These are phyloP conservation scores for Ligdia adustata DNA, from an alignment of 2,888 invertebrate genomes.

Conservation along the genomic window DNA sequence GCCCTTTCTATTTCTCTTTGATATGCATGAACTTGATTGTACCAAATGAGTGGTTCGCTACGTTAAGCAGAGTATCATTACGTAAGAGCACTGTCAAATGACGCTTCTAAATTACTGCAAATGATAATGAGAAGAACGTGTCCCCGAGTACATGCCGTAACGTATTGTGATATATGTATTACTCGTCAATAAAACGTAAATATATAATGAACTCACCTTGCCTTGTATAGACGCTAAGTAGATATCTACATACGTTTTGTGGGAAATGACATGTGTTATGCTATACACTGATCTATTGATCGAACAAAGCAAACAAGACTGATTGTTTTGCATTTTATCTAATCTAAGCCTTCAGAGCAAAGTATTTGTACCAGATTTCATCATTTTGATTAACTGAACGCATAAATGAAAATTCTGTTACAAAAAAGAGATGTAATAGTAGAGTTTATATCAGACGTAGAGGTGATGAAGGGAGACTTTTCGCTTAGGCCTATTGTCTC, in stretches of 20 bases:
- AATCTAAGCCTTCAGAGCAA: background rate
- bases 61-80: conserved; percentile 24
- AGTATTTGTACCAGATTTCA: background rate
- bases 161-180: background rate
- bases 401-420: too few relatives aligned
- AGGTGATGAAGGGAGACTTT: too few relatives aligned
- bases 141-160: conserved; percentile 10
- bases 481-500: too few relatives aligned
- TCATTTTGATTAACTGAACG: too few relatives aligned
- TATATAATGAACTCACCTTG: too few relatives aligned
- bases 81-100: conserved; percentile 26
- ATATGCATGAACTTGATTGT: conserved; percentile 13
- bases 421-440: too few relatives aligned
- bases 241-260: background rate
- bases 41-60: conserved; percentile 6
- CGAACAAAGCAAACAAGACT: conserved; percentile 10
- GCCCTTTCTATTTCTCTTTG: conserved; percentile 5
- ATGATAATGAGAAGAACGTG: conserved; percentile 36
- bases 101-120: conserved; percentile 34
- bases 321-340: background rate
- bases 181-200: background rate
- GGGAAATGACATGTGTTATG: conserved; percentile 15
- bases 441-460: too few relatives aligned
- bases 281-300: conserved; percentile 3
- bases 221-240: conserved; percentile 2